A percentile compares a stretch with the other conserved stretches of the same genome.
phyloP scores from a whole-genome alignment of 2,797 vertebrate species.

The Phrynocephalus forsythii region DNA sequence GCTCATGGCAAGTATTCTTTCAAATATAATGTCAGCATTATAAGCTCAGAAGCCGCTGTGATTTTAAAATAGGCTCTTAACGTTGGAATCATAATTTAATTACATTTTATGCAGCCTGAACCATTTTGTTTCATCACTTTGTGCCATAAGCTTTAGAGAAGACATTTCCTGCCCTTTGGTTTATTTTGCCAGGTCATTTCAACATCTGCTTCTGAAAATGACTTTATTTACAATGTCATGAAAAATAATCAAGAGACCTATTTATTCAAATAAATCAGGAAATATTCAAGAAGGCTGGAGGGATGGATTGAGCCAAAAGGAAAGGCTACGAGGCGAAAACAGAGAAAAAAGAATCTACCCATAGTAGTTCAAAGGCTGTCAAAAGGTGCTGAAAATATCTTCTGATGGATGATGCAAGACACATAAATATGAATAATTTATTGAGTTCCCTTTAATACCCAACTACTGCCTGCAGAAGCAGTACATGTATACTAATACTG shows the following conservation, averaged over 20 bases:
- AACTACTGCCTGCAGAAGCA: constrained; percentile 21
- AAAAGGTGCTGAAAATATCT: constrained; percentile 54
- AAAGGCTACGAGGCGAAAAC: constrained; percentile 1
- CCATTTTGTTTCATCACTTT: constrained; percentile 74
- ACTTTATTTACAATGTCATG: constrained; percentile 73
- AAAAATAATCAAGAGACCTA: constrained; percentile 71
- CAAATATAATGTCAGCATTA: constrained; percentile 74
- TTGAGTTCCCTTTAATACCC: constrained; percentile 45
- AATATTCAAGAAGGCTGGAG: constrained; percentile 17
- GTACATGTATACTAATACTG: constrained; percentile 16
- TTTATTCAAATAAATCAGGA: constrained; percentile 72
- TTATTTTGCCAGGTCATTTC: constrained; percentile 70
- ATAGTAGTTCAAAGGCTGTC: constrained; percentile 46
- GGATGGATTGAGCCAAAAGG: constrained; percentile 35
- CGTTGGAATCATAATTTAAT: constrained; percentile 73
- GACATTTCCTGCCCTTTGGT: constrained; percentile 71
- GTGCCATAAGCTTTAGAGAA: constrained; percentile 66
- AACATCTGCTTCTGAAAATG: constrained; percentile 75
- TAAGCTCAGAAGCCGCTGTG: constrained; percentile 68
- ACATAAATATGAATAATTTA: constrained; percentile 55
- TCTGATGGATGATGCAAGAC: constrained; percentile 39
- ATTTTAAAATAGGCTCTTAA: constrained; percentile 75
- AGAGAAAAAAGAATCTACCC: constrained; percentile 36
- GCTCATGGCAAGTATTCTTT: constrained; percentile 74
- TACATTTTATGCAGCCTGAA: constrained; percentile 74